Base-by-base conservation (phyloP, 2,888 invertebrate genomes). In the Ypsolopha sequella region DNA sequence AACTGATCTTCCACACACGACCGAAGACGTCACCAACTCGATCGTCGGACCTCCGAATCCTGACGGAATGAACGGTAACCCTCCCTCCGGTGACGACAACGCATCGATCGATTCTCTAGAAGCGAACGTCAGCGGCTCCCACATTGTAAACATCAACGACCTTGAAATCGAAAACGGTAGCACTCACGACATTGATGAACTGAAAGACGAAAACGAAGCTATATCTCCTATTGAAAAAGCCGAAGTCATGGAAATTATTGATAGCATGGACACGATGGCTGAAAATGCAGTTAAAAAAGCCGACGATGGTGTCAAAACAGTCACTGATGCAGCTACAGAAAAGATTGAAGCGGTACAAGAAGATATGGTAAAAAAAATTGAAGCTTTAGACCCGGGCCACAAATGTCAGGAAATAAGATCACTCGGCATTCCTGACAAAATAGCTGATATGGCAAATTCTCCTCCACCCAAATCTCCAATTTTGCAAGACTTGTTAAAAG, bases 141-240 rank as follows among this genome's bases (percentile, higher is more conserved):
- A 87, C 56, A 87, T 87, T 54, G 78, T 85, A 70, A 79, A 85
- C 70, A 87, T 88, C 61, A 87, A 87, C 60, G 86, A 87, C 70
- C 77, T 87, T 67, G 80, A 79, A 55, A 68, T 65, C 55, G 79
- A 78, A 60, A 78, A 68, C 53, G 70, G 67, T 55, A 77, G 74
- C 59, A 71, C 68, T 59, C 76, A 77, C 58, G 77, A 68, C 54
- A 59, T 75, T 53, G 62, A 68, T 52, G 80, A 81, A 53, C 64
- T 78, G 57, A 72, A 67, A 56, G 73, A 77, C 55, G 68, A 70
- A 52, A 64, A 63, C 50, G 65, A 66, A 56, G 55, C 60, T 24
- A 57, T 62, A 44, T 53, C 63, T 41, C 51, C 62, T 44, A 51
- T 55, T 14, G 59, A 63, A 8, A 60, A 65, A 52, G 55, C 58